phyloP scores from a whole-genome alignment of 2,888 invertebrate species.

The Leuctra nigra region DNA sequence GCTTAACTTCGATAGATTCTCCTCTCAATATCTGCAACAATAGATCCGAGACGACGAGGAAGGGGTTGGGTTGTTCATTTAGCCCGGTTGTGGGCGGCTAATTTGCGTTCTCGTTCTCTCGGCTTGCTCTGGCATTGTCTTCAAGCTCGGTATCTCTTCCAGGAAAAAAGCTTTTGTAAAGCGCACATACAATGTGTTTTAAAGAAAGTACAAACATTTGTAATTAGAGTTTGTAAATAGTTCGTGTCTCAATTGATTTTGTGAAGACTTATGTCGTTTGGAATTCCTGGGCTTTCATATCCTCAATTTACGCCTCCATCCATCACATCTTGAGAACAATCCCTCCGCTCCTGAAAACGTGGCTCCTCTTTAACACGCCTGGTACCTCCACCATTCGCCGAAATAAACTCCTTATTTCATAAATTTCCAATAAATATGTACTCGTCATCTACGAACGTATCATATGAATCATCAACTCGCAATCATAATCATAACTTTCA shows the following conservation, averaged over 20 bases:
- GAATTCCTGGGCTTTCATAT: too few relatives aligned
- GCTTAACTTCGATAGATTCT: background rate
- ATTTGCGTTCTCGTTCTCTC: constrained; percentile 10
- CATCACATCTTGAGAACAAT: too few relatives aligned
- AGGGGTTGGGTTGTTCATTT: background rate
- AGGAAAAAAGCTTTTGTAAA: background rate
- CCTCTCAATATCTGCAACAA: background rate
- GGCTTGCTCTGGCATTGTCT: constrained; percentile 8
- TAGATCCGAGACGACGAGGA: background rate
- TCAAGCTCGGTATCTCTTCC: constrained; percentile 4
- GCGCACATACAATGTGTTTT: background rate
- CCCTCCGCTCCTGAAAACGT: too few relatives aligned
- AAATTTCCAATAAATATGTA: too few relatives aligned
- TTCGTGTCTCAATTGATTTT: background rate
- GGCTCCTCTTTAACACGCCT: too few relatives aligned
- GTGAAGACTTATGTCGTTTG: constrained; percentile 2
- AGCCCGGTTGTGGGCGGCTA: background rate
- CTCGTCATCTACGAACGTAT: too few relatives aligned
- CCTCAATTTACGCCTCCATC: too few relatives aligned
- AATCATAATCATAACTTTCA: too few relatives aligned
- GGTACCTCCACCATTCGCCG: too few relatives aligned
- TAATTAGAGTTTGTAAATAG: constrained; percentile 15
- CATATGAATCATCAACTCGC: too few relatives aligned
- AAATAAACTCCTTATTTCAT: too few relatives aligned
- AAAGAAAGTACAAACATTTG: constrained; percentile 16